Conservation (phyloP, 1,140 invertebrate genomes). For the Bactericera cockerelli region DNA sequence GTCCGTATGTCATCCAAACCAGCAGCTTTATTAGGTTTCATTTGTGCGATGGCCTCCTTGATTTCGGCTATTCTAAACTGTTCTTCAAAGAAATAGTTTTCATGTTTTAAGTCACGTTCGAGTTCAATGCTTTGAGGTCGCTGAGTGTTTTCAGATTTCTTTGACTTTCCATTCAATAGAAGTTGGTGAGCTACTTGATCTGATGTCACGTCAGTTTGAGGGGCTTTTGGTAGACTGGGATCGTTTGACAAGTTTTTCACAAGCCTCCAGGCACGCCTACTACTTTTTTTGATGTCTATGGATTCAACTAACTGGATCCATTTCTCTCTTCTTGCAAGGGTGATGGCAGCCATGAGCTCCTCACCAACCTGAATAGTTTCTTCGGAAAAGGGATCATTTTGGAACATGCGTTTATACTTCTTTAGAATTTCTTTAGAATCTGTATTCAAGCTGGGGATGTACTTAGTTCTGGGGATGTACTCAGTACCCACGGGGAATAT, state of each 20-base stretch:
- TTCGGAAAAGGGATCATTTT: slow-evolving; percentile 9
- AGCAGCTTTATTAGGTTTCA: too few relatives aligned
- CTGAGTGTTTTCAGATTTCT: slow-evolving; percentile 4
- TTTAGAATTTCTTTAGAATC: background rate
- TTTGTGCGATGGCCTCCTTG: too few relatives aligned
- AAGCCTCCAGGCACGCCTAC: background rate
- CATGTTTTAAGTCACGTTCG: too few relatives aligned
- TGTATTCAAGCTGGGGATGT: background rate
- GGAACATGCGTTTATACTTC: background rate
- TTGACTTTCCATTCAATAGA: background rate
- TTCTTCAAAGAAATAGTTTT: too few relatives aligned
- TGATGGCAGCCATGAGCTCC: slow-evolving; percentile 1
- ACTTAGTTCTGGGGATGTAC: background rate
- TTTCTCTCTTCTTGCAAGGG: slow-evolving; percentile 4
- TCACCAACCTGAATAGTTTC: slow-evolving; percentile 10
- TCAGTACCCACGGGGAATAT: slow-evolving; percentile 8
- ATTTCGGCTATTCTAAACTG: too few relatives aligned
- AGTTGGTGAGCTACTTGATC: too few relatives aligned
- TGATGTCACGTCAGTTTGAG: slow-evolving; percentile 1
- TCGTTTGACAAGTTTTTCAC: background rate
- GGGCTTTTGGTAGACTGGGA: background rate
- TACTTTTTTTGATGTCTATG: too few relatives aligned
- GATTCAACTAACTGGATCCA: too few relatives aligned
- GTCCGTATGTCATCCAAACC: too few relatives aligned
- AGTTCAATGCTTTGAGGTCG: too few relatives aligned